Base-by-base conservation (phyloP, 2,888 invertebrate genomes). In the Ochropacha duplaris region DNA sequence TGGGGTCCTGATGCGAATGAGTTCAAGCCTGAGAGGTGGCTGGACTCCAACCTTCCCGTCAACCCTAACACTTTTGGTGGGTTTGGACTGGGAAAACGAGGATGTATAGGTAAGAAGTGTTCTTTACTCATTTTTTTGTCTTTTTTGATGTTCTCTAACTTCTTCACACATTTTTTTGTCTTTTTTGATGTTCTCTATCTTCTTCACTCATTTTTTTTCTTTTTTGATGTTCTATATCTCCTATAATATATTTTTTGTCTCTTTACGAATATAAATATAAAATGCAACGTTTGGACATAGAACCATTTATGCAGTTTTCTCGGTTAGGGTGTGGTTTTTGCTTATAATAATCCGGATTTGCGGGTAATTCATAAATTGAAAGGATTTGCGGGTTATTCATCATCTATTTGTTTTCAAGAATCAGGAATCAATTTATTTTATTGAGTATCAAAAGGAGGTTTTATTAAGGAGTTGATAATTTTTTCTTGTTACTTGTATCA, bases 21-120 rank as follows among this genome's bases (percentile, higher is more conserved):
- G 22, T 74, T 71, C 44, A 65, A 31, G 6, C 75, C 74, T 0
- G 74, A 73, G 19, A 54, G 73, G 24, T 73, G 72, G 71, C 51
- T 72, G 8, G 49, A 22, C 24, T 12, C 56, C 26, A 22, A 55
- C 1, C 16, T 54, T 8, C 60, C 62, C 0, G 19, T 24, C 8
- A 56, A 61, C 22, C 66, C 54, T 5, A 64, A 65, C 8, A 65
- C 67, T 2, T 72, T 63, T 28, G 65, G 60, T 6, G 64, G 67
- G 49, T 72, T 73, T 14, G 59, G 62, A 6, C 66, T 68, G 14
- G 73, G 73, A 1, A 60, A 56, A 9, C 59, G 72, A 24, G 64
- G 61, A 6, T 74, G 73, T 57, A 55, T 66, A 26, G 73, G 72
- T 72, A 57, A 51, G 56, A 39, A 22, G 4, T 16, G 26, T 16